These are phyloP conservation scores for Paralichthys olivaceus DNA, from an alignment of 2,113 vertebrate species.

Conservation along the genomic window DNA sequence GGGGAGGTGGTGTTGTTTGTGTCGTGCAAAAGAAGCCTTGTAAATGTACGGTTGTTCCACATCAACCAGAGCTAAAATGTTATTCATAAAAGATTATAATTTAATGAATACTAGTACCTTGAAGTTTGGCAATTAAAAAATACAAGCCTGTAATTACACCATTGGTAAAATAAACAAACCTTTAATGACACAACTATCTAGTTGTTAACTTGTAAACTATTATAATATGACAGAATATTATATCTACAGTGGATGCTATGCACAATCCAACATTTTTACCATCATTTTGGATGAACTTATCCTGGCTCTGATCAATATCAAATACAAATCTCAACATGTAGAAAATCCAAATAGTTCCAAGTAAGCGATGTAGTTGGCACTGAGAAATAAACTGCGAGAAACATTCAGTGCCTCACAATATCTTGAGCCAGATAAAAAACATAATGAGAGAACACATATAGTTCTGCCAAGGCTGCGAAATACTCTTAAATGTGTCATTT, in stretches of 20 bases:
- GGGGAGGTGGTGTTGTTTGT: not conserved
- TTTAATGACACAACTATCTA: not conserved
- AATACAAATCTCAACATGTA: not conserved
- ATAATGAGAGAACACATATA: not conserved
- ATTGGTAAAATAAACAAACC: not conserved
- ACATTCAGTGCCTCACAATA: constrained; percentile 1
- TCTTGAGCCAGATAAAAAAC: constrained; percentile 28
- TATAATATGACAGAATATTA: not conserved
- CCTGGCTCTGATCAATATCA: not conserved
- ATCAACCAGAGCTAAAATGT: not conserved
- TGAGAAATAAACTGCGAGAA: constrained; percentile 5
- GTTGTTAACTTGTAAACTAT: too few species aligned
- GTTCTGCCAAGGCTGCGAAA: constrained; percentile 6
- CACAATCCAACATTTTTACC: not conserved
- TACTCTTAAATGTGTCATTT: constrained; percentile 2
- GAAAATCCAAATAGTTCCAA: constrained; percentile 8
- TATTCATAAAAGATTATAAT: not conserved
- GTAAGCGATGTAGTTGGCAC: constrained; percentile 3
- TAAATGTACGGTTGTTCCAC: not conserved
- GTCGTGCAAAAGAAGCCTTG: constrained; percentile 2
- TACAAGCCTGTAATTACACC: not conserved
- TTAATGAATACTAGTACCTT: not conserved
- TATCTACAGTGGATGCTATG: not conserved
- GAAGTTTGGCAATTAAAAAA: not conserved
- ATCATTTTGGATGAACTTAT: not conserved